Evolutionary conservation across 2,797 vertebrate genomes (phyloP), one percentile per base, ranked within the genome.

Genomic region (Myotis planiceps): DNA sequence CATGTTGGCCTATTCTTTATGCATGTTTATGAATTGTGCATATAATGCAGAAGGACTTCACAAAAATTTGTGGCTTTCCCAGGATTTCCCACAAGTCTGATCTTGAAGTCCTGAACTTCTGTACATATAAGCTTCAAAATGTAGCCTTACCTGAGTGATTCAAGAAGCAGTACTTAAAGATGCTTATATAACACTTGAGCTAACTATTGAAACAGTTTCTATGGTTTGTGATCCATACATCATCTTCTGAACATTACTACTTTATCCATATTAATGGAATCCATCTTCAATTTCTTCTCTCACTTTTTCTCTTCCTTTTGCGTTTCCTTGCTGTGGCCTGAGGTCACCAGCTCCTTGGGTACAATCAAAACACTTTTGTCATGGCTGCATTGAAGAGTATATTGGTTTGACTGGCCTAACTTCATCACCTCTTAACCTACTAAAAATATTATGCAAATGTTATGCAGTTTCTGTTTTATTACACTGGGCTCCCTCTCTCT

Each of bases 381-480:
- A 0, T 95, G 97, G 49, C 86, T 97, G 53, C 90, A 55, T 55
- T 55, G 53, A 55, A 25, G 23, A 55, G 53, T 23, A 1, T 97
- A 98, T 0, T 98, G 98, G 68, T 74, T 39, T 98, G 34, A 97
- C 86, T 14, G 97, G 97, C 95, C 97, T 98, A 47, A 99, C 99
- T 14, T 98, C 98, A 39, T 99, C 98, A 96, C 99, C 99, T 97
- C 98, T 98, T 65, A 99, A 90, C 71, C 97, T 98, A 75, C 98
- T 98, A 94, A 99, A 98, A 93, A 99, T 97, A 9, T 99, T 99
- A 85, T 60, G 95, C 99, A 99, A 82, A 99, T 98, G 45, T 98
- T 97, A 29, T 98, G 98, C 39, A 99, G 98, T 97, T 99, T 66
- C 98, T 60, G 58, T 60, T 60, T 60, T 60, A 60, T 60, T 60